phyloP scores from a whole-genome alignment of 2,113 vertebrate species.

The Leucoraja erinaceus region DNA sequence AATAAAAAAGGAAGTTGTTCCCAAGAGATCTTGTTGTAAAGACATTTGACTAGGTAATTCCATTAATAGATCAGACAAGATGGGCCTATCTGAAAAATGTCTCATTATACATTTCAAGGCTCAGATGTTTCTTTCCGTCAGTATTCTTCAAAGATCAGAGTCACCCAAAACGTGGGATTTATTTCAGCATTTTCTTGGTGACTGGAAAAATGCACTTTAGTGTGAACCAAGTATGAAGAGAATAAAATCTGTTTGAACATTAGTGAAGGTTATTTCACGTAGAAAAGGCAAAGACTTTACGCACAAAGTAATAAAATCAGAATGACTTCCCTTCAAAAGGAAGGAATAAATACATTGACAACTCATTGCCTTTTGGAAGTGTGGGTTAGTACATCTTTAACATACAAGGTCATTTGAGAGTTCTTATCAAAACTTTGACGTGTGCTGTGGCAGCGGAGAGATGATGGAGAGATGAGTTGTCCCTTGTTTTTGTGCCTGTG shows the following conservation, averaged over 20 bases:
- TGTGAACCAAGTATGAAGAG: neutral
- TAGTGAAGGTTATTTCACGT: neutral
- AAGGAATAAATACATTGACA: neutral
- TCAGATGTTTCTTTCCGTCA: neutral
- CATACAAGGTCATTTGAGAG: neutral
- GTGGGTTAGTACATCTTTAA: neutral
- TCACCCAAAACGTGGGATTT: neutral
- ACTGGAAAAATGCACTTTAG: neutral
- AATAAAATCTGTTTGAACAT: neutral
- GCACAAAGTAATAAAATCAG: neutral
- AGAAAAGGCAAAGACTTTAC: neutral
- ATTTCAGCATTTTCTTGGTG: neutral
- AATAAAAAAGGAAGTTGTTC: neutral
- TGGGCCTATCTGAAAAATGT: neutral
- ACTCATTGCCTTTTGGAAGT: neutral
- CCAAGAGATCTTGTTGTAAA: neutral
- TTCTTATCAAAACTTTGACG: neutral
- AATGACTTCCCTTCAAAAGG: neutral
- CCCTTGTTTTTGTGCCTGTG: neutral
- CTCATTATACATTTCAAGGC: neutral
- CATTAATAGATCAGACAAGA: neutral
- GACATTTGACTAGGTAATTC: neutral
- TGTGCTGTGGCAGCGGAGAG: neutral
- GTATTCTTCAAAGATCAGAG: constrained; percentile 5
- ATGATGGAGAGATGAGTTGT: neutral